These are phyloP conservation scores for Tribolium freemani DNA, from an alignment of 2,888 invertebrate genomes.

Conservation along the genomic window DNA sequence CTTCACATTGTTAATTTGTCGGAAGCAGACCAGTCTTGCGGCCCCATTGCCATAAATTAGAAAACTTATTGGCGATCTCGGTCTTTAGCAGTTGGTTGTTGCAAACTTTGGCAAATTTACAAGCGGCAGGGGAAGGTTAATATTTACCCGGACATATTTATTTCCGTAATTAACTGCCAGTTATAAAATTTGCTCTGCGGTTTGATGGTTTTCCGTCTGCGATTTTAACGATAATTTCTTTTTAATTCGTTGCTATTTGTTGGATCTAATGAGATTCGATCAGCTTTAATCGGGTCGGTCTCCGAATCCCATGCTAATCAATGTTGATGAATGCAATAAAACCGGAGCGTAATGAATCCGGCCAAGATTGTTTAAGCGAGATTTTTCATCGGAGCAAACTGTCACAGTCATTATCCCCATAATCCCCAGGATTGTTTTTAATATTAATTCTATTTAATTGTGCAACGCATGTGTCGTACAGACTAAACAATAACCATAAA, in stretches of 20 bases:
- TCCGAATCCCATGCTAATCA: constrained; percentile 31
- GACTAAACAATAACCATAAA: constrained; percentile 42
- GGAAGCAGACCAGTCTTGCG: constrained; percentile 1
- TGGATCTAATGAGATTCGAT: constrained; percentile 9
- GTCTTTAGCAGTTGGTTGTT: constrained; percentile 34
- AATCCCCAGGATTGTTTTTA: constrained; percentile 40
- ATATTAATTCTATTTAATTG: constrained; percentile 43
- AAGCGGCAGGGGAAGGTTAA: background rate
- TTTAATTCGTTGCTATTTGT: constrained; percentile 24
- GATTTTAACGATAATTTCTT: constrained; percentile 15
- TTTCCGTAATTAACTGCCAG: too few species aligned
- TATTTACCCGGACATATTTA: background rate
- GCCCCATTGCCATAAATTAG: constrained; percentile 26
- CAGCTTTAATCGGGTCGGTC: constrained; percentile 17
- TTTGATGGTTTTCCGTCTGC: background rate
- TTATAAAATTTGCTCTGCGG: background rate
- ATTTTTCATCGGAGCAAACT: constrained; percentile 30
- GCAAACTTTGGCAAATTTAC: constrained; percentile 7
- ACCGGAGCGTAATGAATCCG: constrained; percentile 15
- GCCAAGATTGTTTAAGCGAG: constrained; percentile 27
- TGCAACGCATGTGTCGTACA: constrained; percentile 35
- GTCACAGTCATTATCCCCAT: constrained; percentile 30
- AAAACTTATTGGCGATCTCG: constrained; percentile 33
- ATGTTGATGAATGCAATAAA: constrained; percentile 34
- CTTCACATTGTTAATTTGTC: constrained; percentile 15